Evolutionary conservation across 2,888 invertebrate genomes (phyloP).

Genomic region (Stramonita haemastoma): DNA sequence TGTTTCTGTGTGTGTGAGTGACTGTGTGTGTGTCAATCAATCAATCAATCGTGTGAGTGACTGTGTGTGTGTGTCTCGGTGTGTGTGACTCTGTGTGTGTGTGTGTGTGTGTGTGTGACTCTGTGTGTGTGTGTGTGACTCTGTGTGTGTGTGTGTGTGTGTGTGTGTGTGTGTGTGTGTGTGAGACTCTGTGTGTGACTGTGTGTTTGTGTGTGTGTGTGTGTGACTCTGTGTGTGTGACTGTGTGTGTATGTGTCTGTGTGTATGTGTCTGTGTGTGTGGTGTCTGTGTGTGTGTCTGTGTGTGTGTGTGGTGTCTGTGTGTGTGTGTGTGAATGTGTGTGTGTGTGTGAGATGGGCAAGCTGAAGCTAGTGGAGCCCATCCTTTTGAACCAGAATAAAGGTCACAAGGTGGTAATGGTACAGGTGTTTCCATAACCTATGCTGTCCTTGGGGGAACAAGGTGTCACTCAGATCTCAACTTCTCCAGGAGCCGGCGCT

Average conservation of each 20-base stretch:
- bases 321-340: background rate
- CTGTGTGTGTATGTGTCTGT: background rate
- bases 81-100: conserved; percentile 1
- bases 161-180: background rate
- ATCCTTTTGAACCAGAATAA: no score
- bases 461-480: no score
- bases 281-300: background rate
- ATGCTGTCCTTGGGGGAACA: no score
- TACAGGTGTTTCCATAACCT: no score
- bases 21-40: no score
- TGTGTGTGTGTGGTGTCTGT: background rate
- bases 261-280: background rate
- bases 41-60: background rate
- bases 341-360: no score
- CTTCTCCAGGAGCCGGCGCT: no score
- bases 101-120: background rate
- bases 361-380: no score
- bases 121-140: background rate
- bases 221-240: background rate
- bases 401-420: no score
- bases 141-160: background rate
- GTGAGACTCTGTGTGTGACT: background rate
- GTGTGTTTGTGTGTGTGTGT: background rate
- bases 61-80: conserved; percentile 6
- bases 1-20: background rate